A percentile compares a stretch with the other conserved stretches of the same genome.
Evolutionary conservation across 2,797 vertebrate genomes (phyloP).

Genomic region (Aeoliscus strigatus): DNA sequence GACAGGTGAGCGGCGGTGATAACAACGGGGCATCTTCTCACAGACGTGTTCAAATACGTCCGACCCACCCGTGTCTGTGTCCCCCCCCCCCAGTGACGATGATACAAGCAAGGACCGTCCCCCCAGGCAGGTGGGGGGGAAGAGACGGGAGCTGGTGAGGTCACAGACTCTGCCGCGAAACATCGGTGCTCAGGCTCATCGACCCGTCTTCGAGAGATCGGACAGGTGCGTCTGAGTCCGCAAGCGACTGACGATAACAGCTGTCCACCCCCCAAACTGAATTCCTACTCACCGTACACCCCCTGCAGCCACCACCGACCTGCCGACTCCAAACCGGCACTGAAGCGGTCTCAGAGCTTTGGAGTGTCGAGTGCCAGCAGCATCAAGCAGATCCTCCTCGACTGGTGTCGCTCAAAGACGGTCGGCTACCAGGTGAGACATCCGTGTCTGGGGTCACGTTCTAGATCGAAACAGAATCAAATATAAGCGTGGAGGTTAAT

Average conservation of each 20-base stretch:
- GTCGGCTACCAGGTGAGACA: slow-evolving; percentile 87
- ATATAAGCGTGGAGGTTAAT: too few species aligned
- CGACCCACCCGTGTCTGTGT: slow-evolving; percentile 14
- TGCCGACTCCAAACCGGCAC: slow-evolving; percentile 83
- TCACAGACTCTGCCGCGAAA: slow-evolving; percentile 93
- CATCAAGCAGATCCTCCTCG: slow-evolving; percentile 96
- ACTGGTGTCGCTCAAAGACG: slow-evolving; percentile 97
- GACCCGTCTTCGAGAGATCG: slow-evolving; percentile 84
- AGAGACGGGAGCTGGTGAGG: slow-evolving; percentile 85
- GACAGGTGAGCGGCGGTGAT: slow-evolving; percentile 58
- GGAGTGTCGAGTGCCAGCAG: slow-evolving; percentile 93
- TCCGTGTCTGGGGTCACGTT: neutral
- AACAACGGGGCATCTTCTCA: neutral
- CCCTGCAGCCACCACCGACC: slow-evolving; percentile 65
- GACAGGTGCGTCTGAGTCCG: slow-evolving; percentile 55
- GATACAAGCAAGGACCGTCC: slow-evolving; percentile 36
- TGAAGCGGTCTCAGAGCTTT: slow-evolving; percentile 95
- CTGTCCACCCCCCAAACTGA: too few species aligned
- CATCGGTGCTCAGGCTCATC: slow-evolving; percentile 81
- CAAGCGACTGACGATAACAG: too few species aligned
- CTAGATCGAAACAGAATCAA: too few species aligned
- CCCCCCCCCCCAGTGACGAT: slow-evolving; percentile 40
- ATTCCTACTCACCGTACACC: too few species aligned
- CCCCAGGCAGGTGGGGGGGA: slow-evolving; percentile 70
- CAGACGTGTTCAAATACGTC: neutral